phyloP scores from a whole-genome alignment of 2,797 vertebrate genomes.

The Acridotheres tristis region DNA sequence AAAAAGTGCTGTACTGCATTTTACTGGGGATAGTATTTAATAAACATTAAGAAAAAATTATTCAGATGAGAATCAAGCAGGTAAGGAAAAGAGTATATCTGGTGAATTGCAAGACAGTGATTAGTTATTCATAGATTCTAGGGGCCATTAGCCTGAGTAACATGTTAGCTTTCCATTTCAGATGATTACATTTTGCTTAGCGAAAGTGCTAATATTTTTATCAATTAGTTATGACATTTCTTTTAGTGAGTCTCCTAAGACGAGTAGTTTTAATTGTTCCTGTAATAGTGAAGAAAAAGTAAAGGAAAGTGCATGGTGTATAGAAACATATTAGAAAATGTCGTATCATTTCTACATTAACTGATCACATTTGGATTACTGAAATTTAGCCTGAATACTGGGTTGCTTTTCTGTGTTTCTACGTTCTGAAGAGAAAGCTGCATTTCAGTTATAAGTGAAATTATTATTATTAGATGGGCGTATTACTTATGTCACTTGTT shows the following conservation, averaged over 20 bases:
- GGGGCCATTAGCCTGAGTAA: not conserved
- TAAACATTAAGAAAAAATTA: slow-evolving; percentile 6
- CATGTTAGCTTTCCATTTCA: not conserved
- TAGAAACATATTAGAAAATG: not conserved
- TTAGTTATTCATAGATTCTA: not conserved
- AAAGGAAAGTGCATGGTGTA: rapidly evolving
- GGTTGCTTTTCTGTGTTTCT: not conserved
- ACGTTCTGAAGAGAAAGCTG: not conserved
- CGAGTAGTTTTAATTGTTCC: not conserved
- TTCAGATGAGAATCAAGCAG: not conserved
- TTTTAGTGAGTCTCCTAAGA: not conserved
- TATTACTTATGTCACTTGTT: not conserved
- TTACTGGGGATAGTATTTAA: not conserved
- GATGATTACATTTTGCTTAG: not conserved
- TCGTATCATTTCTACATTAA: not conserved
- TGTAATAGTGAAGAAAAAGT: not conserved
- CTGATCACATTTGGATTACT: not conserved
- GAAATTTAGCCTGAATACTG: not conserved
- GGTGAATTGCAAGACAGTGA: not conserved
- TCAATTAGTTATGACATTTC: not conserved
- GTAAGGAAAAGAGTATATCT: not conserved
- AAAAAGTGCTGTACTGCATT: not conserved
- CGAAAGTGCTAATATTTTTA: not conserved
- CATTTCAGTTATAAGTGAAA: not conserved
- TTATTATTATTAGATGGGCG: not conserved